Evolutionary conservation across 2,888 invertebrate genomes (phyloP), one percentile per base, ranked within the genome.

Genomic region (Neria commutata): DNA sequence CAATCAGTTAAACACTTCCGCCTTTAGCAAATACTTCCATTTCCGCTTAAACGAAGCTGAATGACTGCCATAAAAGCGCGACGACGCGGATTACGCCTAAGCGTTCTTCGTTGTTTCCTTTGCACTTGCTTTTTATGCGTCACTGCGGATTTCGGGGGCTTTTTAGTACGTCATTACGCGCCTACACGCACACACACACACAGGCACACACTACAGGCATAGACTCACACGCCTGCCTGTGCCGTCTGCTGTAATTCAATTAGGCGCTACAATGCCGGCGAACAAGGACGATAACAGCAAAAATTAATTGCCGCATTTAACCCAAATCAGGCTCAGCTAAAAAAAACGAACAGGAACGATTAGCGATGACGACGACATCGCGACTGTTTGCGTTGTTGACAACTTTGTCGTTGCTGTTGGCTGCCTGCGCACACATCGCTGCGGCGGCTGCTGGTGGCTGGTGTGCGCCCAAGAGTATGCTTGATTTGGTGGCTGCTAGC

Each of bases 21-120:
- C 67, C 67, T 69, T 66, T 60, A 59, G 56, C 69, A 69, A 68
- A 69, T 57, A 64, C 67, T 68, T 69, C 69, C 69, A 67, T 45
- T 68, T 68, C 67, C 69, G 67, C 58, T 37, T 37, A 10, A 42
- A 17, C 21, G 5, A 17, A 42, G 21, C 19, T 14, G 21, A 42
- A 42, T 42, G 42, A 6, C 21, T 5, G 42, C 42, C 42, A 42
- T 42, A 42, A 42, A 42, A 19, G 42, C 42, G 14, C 17, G 21
- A 42, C n/a, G n/a, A n/a, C n/a, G n/a, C n/a, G 14, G 42, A 42
- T 42, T 42, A 5, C 42, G 42, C 21, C 21, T 14, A 42, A 42
- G 42, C 21, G 21, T 21, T 3, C 4, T 5, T 4, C 37, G 8
- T 42, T 19, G 21, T 4, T 17, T 42, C 42, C 11, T 19, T 42